Conservation (phyloP, 2,888 invertebrate species). For the Subacronicta megacephala region DNA sequence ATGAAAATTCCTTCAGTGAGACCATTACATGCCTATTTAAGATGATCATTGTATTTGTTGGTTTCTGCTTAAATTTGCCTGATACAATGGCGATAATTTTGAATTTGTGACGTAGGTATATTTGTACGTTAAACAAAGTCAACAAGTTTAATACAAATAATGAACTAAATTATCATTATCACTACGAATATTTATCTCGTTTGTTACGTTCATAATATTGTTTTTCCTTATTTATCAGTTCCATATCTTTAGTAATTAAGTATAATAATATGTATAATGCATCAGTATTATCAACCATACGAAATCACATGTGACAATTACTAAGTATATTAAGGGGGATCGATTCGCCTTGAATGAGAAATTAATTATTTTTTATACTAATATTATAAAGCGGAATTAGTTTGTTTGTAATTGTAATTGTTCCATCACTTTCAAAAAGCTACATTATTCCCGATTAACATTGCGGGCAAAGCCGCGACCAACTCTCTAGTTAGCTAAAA, state of each 20-base stretch:
- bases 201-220: conserved; percentile 18
- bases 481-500: too few relatives aligned
- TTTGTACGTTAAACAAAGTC: not conserved
- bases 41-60: not conserved
- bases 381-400: too few relatives aligned
- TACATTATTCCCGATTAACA: too few relatives aligned
- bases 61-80: not conserved
- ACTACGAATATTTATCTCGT: conserved; percentile 14
- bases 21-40: not conserved
- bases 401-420: too few relatives aligned
- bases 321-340: too few relatives aligned
- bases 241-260: not conserved
- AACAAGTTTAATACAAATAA: not conserved
- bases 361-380: too few relatives aligned
- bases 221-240: conserved; percentile 14
- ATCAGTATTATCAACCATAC: conserved; percentile 1
- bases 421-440: too few relatives aligned
- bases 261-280: not conserved
- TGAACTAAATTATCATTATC: not conserved
- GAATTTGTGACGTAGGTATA: conserved; percentile 17
- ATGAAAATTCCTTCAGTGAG: not conserved
- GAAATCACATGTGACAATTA: not conserved
- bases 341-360: too few relatives aligned
- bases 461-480: too few relatives aligned
- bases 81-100: conserved; percentile 1